phyloP scores from a whole-genome alignment of 2,888 invertebrate species.

The Tenthredo scrophulariae region DNA sequence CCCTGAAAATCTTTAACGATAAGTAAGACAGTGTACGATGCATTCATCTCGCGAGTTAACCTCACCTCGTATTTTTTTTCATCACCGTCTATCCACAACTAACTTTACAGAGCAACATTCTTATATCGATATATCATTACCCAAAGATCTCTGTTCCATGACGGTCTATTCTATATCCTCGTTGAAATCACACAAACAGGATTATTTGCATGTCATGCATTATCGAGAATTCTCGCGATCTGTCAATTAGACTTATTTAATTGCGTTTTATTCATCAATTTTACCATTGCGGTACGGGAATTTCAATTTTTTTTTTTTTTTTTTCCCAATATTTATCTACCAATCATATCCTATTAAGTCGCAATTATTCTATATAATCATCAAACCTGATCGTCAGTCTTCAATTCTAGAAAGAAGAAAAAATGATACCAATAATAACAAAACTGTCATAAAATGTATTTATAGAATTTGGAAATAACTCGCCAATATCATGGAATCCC shows the following conservation, averaged over 20 bases:
- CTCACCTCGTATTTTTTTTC: conserved; percentile 61
- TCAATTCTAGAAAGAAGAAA: not conserved
- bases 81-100: not conserved
- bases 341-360: not conserved
- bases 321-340: not conserved
- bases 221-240: not conserved
- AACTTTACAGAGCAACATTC: conserved; percentile 12
- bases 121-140: not conserved
- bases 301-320: not conserved
- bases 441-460: not conserved
- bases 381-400: not conserved
- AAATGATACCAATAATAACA: not conserved
- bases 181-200: not conserved
- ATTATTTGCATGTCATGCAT: not conserved
- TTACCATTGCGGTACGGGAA: not conserved
- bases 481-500: not conserved
- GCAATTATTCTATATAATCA: not conserved
- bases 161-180: not conserved
- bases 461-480: not conserved
- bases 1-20: conserved; percentile 90
- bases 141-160: not conserved
- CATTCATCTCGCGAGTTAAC: conserved; percentile 62
- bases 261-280: conserved; percentile 16
- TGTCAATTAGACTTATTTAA: not conserved
- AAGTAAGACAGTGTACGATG: conserved; percentile 80